Evolutionary conservation across 2,797 vertebrate genomes (phyloP).

Genomic region (Chrysocyon brachyurus): DNA sequence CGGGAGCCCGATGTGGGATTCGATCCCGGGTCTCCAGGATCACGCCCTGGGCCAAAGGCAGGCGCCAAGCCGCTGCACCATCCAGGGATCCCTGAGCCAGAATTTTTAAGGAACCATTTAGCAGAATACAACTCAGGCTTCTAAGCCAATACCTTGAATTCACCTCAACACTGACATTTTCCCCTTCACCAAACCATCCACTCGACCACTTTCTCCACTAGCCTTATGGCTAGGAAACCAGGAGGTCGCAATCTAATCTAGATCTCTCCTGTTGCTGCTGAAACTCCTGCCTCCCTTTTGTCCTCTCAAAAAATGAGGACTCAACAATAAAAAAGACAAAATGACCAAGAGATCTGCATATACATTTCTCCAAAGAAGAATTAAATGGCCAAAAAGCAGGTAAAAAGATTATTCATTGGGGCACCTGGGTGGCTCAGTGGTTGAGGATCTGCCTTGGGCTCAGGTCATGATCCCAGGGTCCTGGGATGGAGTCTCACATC

Average conservation of each 20-base stretch:
- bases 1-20: too few species aligned
- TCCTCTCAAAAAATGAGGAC: background rate
- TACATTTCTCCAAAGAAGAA: constrained; percentile 7
- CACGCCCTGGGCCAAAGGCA: too few species aligned
- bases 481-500: too few species aligned
- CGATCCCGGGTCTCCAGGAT: too few species aligned
- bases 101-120: background rate
- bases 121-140: background rate
- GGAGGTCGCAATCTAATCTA: background rate
- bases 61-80: too few species aligned
- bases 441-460: too few species aligned
- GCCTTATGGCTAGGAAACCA: background rate
- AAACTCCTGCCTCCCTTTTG: background rate
- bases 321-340: background rate
- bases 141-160: background rate
- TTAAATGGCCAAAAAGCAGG: background rate
- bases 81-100: background rate
- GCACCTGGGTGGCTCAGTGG: too few species aligned
- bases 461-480: too few species aligned
- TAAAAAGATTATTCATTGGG: background rate
- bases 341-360: background rate
- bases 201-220: background rate
- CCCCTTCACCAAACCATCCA: background rate
- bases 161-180: background rate
- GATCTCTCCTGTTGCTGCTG: background rate